Base-by-base conservation (phyloP, 2,797 vertebrate species). In the Valencia hispanica region DNA sequence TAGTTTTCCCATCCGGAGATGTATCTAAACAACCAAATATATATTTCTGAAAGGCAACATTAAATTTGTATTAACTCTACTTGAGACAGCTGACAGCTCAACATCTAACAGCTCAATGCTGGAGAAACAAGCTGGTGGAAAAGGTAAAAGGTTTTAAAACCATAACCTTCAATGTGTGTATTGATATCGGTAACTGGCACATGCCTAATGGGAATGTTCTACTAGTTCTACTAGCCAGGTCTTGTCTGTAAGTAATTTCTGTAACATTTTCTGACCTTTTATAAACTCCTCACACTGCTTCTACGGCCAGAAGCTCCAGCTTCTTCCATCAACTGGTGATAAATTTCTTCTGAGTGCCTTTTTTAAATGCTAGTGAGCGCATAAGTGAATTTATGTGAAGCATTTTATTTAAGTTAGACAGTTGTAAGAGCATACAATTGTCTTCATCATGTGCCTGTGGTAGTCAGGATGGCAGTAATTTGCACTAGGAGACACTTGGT, bases 271-370 rank as follows among this genome's bases (percentile, higher is more conserved):
- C 34, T 80, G 80, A 80, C 87, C 87, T 89, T n/a, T 74, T 79
- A 69, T 71, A 68, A 68, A 27, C 68, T 75, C 73, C 81, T 69
- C 79, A 45, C 50, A 50, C 47, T 50, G 25, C 70, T 6, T 55
- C 34, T 39, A 57, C 15, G 5, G 4, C 15, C 50, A 39, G 32
- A 57, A 22, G 18, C 39, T 88, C 47, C 80, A 80, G 74, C 80
- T 75, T 88, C 73, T 80, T 65, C 70, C 74, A 83, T 86, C 85
- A 84, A 85, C 86, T 79, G 79, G 79, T 79, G 57, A 50, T 8
- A 0, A 36, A 4, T 36, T 22, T 63, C 18, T 3, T 59, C 17
- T 3, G 30, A 61, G 32, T 63, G 34, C 61, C 34, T 39, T 39
- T 65, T n/a, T 61, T 61, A 1, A 61, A 61, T 61, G 12, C 4